Evolutionary conservation across 1,140 invertebrate genomes (phyloP).

Genomic region (Anastrepha obliqua): DNA sequence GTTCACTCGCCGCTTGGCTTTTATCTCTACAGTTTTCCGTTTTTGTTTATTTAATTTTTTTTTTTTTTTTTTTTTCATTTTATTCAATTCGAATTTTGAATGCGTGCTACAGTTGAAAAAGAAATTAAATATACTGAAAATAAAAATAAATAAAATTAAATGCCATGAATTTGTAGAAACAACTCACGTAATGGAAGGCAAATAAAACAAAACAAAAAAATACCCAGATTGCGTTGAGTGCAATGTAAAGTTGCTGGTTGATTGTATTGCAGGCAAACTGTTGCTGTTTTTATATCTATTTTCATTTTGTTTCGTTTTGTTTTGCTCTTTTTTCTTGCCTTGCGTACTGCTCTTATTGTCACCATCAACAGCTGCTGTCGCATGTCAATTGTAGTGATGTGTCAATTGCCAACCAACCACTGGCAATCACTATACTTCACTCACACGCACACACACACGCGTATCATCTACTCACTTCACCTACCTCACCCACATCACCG

Average conservation of each 20-base stretch:
- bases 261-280: not conserved
- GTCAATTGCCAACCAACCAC: slow-evolving; percentile 14
- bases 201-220: not conserved
- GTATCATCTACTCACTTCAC: not conserved
- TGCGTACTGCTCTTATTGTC: slow-evolving; percentile 1
- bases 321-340: not conserved
- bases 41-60: not conserved
- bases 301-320: not conserved
- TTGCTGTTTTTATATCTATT: slow-evolving; percentile 1
- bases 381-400: slow-evolving; percentile 48
- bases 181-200: slow-evolving; percentile 36
- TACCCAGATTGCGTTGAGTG: not conserved
- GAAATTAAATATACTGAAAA: not conserved
- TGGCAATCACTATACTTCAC: not conserved
- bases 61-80: not conserved
- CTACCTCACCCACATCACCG: not conserved
- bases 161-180: slow-evolving; percentile 25
- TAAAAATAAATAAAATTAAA: not conserved
- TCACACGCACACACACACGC: not conserved
- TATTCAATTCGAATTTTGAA: not conserved
- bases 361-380: slow-evolving; percentile 46
- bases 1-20: not conserved
- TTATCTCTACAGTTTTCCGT: too few species aligned
- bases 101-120: not conserved
- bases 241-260: slow-evolving; percentile 5